Conservation (phyloP, 2,888 invertebrate genomes). For the Hoplodrina ambigua region DNA sequence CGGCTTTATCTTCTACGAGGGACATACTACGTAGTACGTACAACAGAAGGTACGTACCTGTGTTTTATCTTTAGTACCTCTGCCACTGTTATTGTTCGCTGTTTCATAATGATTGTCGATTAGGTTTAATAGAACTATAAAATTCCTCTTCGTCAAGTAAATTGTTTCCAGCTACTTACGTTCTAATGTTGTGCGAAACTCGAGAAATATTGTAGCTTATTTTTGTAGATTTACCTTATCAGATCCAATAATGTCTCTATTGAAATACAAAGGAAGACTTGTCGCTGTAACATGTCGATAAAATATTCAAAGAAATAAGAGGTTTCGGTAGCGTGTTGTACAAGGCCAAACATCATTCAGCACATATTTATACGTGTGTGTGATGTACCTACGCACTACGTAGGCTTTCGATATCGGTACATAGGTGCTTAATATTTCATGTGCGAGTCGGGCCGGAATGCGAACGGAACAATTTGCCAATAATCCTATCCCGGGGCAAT, state of each 20-base stretch:
- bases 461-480: slow-evolving; percentile 89
- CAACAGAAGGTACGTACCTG: slow-evolving; percentile 51
- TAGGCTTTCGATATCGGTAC: slow-evolving; percentile 66
- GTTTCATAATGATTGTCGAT: slow-evolving; percentile 53
- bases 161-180: slow-evolving; percentile 35
- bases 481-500: slow-evolving; percentile 87
- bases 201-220: not conserved
- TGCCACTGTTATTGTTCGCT: slow-evolving; percentile 52
- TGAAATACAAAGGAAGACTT: slow-evolving; percentile 37
- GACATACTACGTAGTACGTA: slow-evolving; percentile 30
- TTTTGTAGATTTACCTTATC: slow-evolving; percentile 27
- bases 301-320: slow-evolving; percentile 46
- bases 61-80: slow-evolving; percentile 57
- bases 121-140: slow-evolving; percentile 56
- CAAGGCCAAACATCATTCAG: slow-evolving; percentile 55
- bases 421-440: slow-evolving; percentile 87
- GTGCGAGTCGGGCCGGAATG: slow-evolving; percentile 84
- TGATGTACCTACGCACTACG: slow-evolving; percentile 46
- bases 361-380: slow-evolving; percentile 54
- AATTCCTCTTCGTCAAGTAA: slow-evolving; percentile 29
- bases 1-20: slow-evolving; percentile 56
- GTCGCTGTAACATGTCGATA: slow-evolving; percentile 27
- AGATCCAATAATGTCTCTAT: slow-evolving; percentile 40
- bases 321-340: slow-evolving; percentile 40
- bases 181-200: slow-evolving; percentile 11